Conservation (phyloP, 2,888 invertebrate species). For the Spodoptera exigua region DNA sequence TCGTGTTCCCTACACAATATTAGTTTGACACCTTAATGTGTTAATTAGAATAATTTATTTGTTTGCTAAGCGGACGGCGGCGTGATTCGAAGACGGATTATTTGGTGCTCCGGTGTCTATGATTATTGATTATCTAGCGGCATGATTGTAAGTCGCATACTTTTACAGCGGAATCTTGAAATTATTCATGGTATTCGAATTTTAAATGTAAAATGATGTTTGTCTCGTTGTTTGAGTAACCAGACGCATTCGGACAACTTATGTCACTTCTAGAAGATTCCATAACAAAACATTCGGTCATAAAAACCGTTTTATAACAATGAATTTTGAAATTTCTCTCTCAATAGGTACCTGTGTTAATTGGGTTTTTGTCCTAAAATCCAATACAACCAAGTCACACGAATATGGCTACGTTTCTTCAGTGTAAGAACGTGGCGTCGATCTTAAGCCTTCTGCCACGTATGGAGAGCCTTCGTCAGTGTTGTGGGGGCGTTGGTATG, state of each 20-base stretch:
- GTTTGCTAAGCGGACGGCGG: constrained; percentile 51
- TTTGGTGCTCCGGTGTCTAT: constrained; percentile 41
- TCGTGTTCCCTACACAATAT: no score
- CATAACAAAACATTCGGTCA: no score
- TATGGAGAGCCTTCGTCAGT: constrained; percentile 83
- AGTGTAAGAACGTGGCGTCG: constrained; percentile 73
- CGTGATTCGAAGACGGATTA: constrained; percentile 50
- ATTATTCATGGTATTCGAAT: background rate
- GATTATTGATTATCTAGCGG: constrained; percentile 15
- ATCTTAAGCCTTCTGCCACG: constrained; percentile 82
- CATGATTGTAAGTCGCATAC: background rate
- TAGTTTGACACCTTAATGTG: background rate
- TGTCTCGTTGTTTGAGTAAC: no score
- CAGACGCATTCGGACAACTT: no score
- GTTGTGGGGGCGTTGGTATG: constrained; percentile 74
- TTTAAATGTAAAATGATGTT: no score
- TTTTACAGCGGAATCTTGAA: constrained; percentile 24
- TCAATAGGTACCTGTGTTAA: no score
- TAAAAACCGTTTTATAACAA: no score
- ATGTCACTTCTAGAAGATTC: no score
- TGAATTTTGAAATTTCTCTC: no score
- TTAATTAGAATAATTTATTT: constrained; percentile 8
- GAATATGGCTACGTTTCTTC: constrained; percentile 1
- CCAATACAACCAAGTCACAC: constrained; percentile 2
- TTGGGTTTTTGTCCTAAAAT: no score